Evolutionary conservation across 2,797 vertebrate species (phyloP), one percentile per base, ranked within the genome.

Genomic region (Eleutherodactylus coqui): DNA sequence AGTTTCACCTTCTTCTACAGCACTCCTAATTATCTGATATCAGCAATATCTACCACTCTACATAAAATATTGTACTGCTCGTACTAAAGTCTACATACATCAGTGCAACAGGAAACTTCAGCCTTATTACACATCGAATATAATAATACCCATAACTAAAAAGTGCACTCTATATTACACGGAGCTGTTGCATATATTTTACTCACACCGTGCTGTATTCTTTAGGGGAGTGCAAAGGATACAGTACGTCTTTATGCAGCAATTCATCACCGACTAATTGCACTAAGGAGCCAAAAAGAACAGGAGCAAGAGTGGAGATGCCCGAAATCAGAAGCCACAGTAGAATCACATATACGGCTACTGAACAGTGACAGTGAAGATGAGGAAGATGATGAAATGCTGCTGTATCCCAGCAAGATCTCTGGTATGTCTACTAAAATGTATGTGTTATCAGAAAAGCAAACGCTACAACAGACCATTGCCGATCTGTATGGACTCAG

Each of bases 221-320:
- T 38, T 6, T 82, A 95, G 95, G 94, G 93, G 73, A 91, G 92
- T 51, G 93, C 92, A 69, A 95, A 95, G 89, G 96, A 96, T 70
- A 89, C 88, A 1, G 92, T 90, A 2, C 91, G 90, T 53, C 89
- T 96, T 9, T 92, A 94, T 11, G 89, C 94, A 84, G 95, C 95
- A 60, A 95, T 96, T 75, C 94, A 96, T 82, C 95, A 96, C 84
- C 94, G 95, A 1, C 94, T 96, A 1, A 90, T 96, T 72, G 94
- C 94, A 17, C 82, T 96, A 85, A 81, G 90, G 82, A 93, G 89
- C 84, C 90, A 88, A 60, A 10, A 51, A 55, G 87, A 89, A 41
- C 89, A 90, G 80, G 36, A 38, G 4, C 67, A 36, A 13, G 90
- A 91, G 75, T n/a, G 67, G 41, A 88, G 91, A 1, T 10, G 14